phyloP scores from a whole-genome alignment of 2,888 invertebrate species.

The Dysmachus trigonus region DNA sequence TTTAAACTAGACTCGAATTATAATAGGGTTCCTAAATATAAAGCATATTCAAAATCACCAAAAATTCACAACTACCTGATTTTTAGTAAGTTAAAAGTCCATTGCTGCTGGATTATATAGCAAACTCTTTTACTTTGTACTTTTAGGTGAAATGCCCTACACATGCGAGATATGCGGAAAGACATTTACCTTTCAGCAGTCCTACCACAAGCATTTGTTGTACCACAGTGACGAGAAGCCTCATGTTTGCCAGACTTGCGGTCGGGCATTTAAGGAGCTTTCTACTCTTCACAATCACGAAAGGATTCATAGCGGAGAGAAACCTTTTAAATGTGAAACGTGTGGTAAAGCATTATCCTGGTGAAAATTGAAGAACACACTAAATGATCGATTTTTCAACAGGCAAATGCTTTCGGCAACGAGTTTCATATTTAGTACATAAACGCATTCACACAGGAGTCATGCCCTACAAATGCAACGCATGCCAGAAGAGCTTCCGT shows the following conservation, averaged over 20 bases:
- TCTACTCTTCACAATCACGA: conserved; percentile 89
- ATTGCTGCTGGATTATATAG: too few species aligned
- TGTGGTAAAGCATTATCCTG: conserved; percentile 71
- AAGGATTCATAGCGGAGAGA: conserved; percentile 80
- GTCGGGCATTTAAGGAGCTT: conserved; percentile 84
- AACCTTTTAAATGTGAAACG: conserved; percentile 86
- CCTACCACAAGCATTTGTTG: conserved; percentile 86
- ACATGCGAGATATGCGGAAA: conserved; percentile 83
- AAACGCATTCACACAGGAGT: conserved; percentile 73
- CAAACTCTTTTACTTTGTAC: neutral
- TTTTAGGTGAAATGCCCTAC: conserved; percentile 86
- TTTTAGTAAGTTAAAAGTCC: too few species aligned
- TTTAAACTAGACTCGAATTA: too few species aligned
- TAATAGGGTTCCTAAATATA: too few species aligned
- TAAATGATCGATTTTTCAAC: conserved; percentile 53
- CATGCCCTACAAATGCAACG: conserved; percentile 85
- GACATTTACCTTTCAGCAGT: conserved; percentile 89
- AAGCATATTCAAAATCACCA: too few species aligned
- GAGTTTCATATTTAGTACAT: conserved; percentile 86
- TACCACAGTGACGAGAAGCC: conserved; percentile 90
- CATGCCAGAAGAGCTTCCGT: conserved; percentile 82
- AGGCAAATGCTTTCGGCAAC: conserved; percentile 88
- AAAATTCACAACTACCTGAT: too few species aligned
- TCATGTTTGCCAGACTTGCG: conserved; percentile 78
- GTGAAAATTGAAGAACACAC: neutral